These are phyloP conservation scores for Lasiurus cinereus DNA, from an alignment of 2,113 vertebrate genomes.

Conservation along the genomic window DNA sequence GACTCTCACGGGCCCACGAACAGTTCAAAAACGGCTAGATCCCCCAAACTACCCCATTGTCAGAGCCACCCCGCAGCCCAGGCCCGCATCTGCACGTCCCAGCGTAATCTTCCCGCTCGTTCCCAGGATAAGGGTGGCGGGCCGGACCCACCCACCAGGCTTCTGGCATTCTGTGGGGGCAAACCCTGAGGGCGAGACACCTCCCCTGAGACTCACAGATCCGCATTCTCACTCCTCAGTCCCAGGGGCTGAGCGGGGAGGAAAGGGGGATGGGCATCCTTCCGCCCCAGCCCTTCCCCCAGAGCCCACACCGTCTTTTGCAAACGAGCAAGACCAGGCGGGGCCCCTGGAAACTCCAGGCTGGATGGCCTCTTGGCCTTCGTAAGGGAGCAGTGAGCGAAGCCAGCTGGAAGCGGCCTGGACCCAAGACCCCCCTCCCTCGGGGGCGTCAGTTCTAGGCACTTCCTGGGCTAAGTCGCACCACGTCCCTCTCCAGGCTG, in stretches of 20 bases:
- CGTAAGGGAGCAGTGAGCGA: conserved; percentile 45
- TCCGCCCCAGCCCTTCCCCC: neutral
- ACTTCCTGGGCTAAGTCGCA: neutral
- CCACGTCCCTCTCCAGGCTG: neutral
- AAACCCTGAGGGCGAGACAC: no score
- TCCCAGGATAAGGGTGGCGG: neutral
- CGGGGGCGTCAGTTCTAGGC: accelerated
- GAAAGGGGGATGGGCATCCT: neutral
- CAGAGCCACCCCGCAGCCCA: neutral
- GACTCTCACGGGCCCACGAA: neutral
- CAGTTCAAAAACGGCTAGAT: accelerated
- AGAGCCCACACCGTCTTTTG: neutral
- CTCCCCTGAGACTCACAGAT: neutral
- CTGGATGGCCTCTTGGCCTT: neutral
- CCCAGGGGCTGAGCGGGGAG: no score
- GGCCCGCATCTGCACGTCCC: accelerated
- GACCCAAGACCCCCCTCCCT: neutral
- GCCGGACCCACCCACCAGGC: neutral
- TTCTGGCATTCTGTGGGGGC: accelerated
- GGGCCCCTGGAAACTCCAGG: neutral
- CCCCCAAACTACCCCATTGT: neutral
- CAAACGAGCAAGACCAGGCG: conserved; percentile 18
- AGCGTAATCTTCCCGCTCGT: neutral
- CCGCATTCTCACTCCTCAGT: neutral
- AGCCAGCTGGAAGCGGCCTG: neutral